These are phyloP conservation scores for Pipistrellus kuhlii DNA, from an alignment of 2,797 vertebrate genomes.

Conservation along the genomic window DNA sequence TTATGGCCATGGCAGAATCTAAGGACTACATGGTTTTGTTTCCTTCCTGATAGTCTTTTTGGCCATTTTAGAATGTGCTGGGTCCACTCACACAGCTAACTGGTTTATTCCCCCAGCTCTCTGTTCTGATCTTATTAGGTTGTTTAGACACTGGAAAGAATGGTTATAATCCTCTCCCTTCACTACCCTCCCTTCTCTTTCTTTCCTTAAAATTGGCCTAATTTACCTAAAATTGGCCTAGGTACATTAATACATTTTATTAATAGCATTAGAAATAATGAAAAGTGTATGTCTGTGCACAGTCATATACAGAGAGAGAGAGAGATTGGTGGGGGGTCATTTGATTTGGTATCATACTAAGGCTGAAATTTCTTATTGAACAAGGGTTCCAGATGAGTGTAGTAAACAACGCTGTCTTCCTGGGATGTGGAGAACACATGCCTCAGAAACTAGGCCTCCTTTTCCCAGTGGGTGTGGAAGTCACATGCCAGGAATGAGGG, in stretches of 20 bases:
- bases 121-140: background rate
- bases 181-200: background rate
- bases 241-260: background rate
- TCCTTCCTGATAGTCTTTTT: background rate
- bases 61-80: background rate
- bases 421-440: constrained; percentile 43
- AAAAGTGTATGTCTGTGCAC: background rate
- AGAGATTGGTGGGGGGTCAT: background rate
- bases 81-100: background rate
- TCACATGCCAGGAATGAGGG: background rate
- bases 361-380: background rate
- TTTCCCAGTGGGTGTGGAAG: background rate
- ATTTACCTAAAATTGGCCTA: constrained; percentile 28
- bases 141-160: background rate
- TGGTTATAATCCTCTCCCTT: background rate
- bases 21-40: background rate
- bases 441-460: constrained; percentile 36
- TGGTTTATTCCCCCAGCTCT: background rate
- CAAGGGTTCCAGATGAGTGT: background rate
- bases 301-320: background rate
- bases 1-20: background rate
- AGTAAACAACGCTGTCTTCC: background rate
- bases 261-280: background rate
- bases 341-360: constrained; percentile 53
- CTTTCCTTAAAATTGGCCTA: constrained; percentile 40